Evolutionary conservation across 1,140 invertebrate genomes (phyloP).

Genomic region (Ceratina calcarata): DNA sequence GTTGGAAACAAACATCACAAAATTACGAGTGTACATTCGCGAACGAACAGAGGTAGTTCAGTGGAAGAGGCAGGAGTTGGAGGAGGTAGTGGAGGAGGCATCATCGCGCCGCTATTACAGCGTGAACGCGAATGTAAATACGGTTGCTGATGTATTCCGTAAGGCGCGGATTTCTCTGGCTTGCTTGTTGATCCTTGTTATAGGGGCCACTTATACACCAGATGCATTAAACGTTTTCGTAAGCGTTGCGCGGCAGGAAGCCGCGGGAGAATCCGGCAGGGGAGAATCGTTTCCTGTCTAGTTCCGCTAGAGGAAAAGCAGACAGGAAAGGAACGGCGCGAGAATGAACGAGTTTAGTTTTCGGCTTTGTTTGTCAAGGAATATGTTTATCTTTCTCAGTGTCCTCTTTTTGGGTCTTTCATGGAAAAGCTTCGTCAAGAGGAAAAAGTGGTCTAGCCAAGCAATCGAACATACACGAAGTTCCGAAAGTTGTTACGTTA

Average conservation of each 20-base stretch:
- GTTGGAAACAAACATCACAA: conserved; percentile 72
- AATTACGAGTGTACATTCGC: conserved; percentile 66
- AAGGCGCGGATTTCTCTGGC: conserved; percentile 59
- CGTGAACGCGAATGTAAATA: conserved; percentile 63
- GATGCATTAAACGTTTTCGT: conserved; percentile 53
- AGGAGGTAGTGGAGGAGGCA: conserved; percentile 35
- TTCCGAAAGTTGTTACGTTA: conserved; percentile 66
- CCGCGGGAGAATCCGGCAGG: conserved; percentile 6
- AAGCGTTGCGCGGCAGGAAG: conserved; percentile 30
- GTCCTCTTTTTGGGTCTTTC: background rate
- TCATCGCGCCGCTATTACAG: conserved; percentile 61
- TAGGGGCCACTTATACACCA: conserved; percentile 49
- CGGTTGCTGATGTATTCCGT: conserved; percentile 59
- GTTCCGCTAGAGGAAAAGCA: background rate
- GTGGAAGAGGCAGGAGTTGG: background rate
- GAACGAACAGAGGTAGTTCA: conserved; percentile 30
- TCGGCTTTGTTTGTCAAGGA: background rate
- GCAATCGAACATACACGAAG: conserved; percentile 29
- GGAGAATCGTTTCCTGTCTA: conserved; percentile 27
- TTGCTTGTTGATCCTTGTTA: conserved; percentile 63
- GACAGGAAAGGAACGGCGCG: background rate
- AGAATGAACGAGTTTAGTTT: background rate
- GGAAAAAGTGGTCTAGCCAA: background rate
- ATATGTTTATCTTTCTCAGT: background rate
- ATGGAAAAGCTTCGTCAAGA: background rate